Conservation (phyloP, 2,888 invertebrate genomes). For the Tipula lateralis region DNA sequence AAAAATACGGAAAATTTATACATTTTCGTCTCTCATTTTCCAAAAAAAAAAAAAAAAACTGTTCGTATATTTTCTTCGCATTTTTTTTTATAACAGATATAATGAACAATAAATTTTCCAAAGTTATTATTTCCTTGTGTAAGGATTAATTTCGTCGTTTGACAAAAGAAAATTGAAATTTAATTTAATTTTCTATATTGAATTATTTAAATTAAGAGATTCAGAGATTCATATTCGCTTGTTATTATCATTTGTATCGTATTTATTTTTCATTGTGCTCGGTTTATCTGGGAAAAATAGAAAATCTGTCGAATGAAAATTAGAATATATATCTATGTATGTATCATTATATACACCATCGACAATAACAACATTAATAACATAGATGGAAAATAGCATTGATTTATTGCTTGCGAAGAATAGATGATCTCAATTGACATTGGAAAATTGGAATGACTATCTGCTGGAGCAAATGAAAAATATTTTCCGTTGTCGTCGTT, state of each 20-base stretch:
- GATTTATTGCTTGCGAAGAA: constrained; percentile 8
- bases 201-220: constrained; percentile 19
- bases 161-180: constrained; percentile 24
- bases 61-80: not conserved
- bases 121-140: constrained; percentile 19
- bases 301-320: not conserved
- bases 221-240: constrained; percentile 13
- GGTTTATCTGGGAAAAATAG: not conserved
- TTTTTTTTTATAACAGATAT: not conserved
- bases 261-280: not conserved
- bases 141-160: constrained; percentile 24
- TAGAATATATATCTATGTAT: not conserved
- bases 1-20: not conserved
- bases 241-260: not conserved
- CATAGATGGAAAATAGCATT: not conserved
- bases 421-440: constrained; percentile 11
- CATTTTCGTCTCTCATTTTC: not conserved
- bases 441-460: not conserved
- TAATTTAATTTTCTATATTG: not conserved
- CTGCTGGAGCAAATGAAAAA: not conserved
- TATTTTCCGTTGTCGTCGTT: not conserved
- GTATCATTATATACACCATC: not conserved
- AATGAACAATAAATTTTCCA: constrained; percentile 19
- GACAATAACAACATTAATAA: not conserved
- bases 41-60: not conserved